phyloP scores from a whole-genome alignment of 2,888 invertebrate species.

The Drosophila subquinaria region DNA sequence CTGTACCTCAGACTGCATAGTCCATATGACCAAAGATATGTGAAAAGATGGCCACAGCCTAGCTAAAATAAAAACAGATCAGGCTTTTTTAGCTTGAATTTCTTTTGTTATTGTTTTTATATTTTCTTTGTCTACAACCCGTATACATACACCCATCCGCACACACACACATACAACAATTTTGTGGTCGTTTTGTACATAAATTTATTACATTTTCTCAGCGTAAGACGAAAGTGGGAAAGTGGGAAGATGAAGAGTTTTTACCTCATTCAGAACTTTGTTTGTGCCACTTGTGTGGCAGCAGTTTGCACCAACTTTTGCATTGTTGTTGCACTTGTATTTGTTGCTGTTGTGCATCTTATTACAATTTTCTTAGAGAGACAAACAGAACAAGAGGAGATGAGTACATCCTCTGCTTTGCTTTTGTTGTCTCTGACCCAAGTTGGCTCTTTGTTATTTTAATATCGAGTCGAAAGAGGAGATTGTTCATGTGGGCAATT shows the following conservation, averaged over 20 bases:
- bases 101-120: constrained; percentile 66
- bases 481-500: neutral
- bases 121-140: constrained; percentile 66
- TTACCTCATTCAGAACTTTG: constrained; percentile 62
- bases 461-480: constrained; percentile 40
- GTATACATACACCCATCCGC: constrained; percentile 24
- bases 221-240: constrained; percentile 25
- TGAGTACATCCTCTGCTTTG: constrained; percentile 26
- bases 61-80: constrained; percentile 39
- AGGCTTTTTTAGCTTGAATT: constrained; percentile 54
- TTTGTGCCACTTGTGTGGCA: constrained; percentile 60
- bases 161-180: too few species aligned
- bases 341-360: constrained; percentile 47
- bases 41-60: constrained; percentile 58
- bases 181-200: constrained; percentile 75
- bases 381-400: constrained; percentile 43
- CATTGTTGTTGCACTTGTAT: constrained; percentile 25
- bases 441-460: constrained; percentile 62
- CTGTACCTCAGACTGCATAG: neutral
- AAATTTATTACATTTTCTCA: constrained; percentile 76
- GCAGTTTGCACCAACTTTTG: constrained; percentile 50
- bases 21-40: constrained; percentile 41
- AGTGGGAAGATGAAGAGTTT: constrained; percentile 33
- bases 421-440: constrained; percentile 50
- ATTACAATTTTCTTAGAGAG: constrained; percentile 65